Evolutionary conservation across 2,113 vertebrate species (phyloP).

Genomic region (Brevimyrus niger): DNA sequence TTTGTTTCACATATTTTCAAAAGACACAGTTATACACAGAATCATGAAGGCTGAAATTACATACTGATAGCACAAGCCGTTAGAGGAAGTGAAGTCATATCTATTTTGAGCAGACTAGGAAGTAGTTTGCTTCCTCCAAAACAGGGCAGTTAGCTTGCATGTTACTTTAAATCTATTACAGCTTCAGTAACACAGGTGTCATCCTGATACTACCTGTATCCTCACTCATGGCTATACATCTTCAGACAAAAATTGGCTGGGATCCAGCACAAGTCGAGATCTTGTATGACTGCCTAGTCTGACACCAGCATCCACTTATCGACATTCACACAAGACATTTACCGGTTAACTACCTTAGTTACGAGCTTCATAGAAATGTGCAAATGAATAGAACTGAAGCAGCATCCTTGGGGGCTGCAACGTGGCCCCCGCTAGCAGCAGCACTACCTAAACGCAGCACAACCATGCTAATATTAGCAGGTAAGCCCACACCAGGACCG

Average conservation of each 20-base stretch:
- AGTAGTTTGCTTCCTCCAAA: background rate
- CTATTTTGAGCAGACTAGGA: too few relatives aligned
- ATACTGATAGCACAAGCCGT: background rate
- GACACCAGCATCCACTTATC: background rate
- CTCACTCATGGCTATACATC: background rate
- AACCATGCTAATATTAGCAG: background rate
- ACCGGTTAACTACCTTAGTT: background rate
- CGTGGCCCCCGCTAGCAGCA: background rate
- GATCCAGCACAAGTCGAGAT: background rate
- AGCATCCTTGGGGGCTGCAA: background rate
- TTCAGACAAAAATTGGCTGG: too few relatives aligned
- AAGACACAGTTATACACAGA: background rate
- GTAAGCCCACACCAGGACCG: background rate
- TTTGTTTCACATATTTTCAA: background rate
- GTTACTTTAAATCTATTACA: background rate
- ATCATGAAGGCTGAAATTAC: background rate
- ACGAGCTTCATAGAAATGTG: background rate
- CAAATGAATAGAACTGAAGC: background rate
- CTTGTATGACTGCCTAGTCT: background rate
- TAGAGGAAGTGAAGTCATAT: constrained; percentile 4
- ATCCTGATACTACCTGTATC: background rate
- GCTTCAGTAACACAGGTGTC: background rate
- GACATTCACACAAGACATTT: background rate
- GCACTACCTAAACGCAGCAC: background rate
- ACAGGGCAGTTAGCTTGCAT: background rate